Percentiles rank a stretch among this genome's conserved stretches.
phyloP scores from a whole-genome alignment of 2,888 invertebrate genomes.

The Carpatolechia fugitivella region DNA sequence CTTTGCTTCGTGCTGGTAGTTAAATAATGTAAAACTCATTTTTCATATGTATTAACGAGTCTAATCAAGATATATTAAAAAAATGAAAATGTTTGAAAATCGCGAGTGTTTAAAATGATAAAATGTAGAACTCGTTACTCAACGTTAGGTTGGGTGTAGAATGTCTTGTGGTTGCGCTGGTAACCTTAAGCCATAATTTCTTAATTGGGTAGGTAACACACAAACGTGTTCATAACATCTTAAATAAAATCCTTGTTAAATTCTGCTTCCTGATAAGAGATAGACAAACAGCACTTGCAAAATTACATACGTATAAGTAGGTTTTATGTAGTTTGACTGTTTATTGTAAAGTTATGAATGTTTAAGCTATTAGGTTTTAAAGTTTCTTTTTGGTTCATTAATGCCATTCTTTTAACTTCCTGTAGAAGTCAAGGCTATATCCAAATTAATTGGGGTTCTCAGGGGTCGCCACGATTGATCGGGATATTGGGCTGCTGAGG shows the following conservation, averaged over 20 bases:
- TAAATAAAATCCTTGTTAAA: conserved; percentile 1
- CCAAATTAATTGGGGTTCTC: neutral
- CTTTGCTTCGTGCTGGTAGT: neutral
- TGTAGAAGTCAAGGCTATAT: neutral
- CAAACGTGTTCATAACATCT: neutral
- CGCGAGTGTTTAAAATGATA: too few species aligned
- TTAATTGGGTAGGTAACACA: neutral
- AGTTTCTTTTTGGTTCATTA: neutral
- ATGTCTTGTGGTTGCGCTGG: neutral
- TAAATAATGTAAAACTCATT: too few species aligned
- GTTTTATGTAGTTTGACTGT: too few species aligned
- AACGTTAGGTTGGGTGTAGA: too few species aligned
- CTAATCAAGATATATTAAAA: too few species aligned
- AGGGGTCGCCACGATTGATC: neutral
- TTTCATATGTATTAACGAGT: too few species aligned
- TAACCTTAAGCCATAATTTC: neutral
- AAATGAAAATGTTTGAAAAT: too few species aligned
- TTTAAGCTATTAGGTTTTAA: too few species aligned
- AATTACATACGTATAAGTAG: too few species aligned
- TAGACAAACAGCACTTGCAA: too few species aligned
- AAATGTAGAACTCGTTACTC: neutral
- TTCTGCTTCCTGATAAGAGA: neutral
- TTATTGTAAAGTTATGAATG: too few species aligned
- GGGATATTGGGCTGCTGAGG: neutral
- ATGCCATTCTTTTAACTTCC: too few species aligned